Percentiles rank a stretch among this genome's conserved stretches.
These are phyloP conservation scores for Notamacropus eugenii DNA, from an alignment of 2,797 vertebrate genomes.

Conservation along the genomic window DNA sequence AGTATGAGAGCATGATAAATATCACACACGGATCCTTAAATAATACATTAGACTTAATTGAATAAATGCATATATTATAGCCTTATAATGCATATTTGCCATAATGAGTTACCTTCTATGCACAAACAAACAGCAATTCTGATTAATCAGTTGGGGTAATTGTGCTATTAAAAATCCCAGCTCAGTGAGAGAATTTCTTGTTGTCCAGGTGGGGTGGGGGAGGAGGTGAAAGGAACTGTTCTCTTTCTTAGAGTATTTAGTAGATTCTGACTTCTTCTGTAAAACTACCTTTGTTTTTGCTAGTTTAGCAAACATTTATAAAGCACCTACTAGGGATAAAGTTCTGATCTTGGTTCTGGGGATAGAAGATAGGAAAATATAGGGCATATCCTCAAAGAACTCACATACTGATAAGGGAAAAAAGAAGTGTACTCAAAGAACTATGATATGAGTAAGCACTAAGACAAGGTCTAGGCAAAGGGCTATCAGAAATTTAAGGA, in stretches of 20 bases:
- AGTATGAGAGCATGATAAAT: slow-evolving; percentile 74
- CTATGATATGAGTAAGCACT: neutral
- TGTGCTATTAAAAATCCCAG: slow-evolving; percentile 52
- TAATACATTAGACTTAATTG: slow-evolving; percentile 79
- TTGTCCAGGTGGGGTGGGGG: slow-evolving; percentile 6
- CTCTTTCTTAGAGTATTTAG: neutral
- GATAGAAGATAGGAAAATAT: neutral
- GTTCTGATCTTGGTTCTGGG: neutral
- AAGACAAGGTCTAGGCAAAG: neutral
- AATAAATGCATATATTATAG: slow-evolving; percentile 77
- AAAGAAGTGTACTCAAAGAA: neutral
- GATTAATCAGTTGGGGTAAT: slow-evolving; percentile 62
- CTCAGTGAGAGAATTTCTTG: slow-evolving; percentile 34
- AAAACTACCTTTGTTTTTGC: neutral
- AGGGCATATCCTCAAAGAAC: neutral
- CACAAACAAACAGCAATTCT: slow-evolving; percentile 75
- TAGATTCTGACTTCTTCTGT: neutral
- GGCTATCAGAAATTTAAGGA: neutral
- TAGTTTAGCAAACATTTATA: neutral
- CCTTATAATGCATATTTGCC: slow-evolving; percentile 73
- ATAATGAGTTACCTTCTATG: slow-evolving; percentile 73
- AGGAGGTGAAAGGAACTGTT: neutral
- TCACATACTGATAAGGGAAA: neutral
- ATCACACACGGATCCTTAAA: slow-evolving; percentile 70
- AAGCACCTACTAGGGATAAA: neutral